These are phyloP conservation scores for Crocallis elinguaria DNA, from an alignment of 2,888 invertebrate species.

Conservation along the genomic window DNA sequence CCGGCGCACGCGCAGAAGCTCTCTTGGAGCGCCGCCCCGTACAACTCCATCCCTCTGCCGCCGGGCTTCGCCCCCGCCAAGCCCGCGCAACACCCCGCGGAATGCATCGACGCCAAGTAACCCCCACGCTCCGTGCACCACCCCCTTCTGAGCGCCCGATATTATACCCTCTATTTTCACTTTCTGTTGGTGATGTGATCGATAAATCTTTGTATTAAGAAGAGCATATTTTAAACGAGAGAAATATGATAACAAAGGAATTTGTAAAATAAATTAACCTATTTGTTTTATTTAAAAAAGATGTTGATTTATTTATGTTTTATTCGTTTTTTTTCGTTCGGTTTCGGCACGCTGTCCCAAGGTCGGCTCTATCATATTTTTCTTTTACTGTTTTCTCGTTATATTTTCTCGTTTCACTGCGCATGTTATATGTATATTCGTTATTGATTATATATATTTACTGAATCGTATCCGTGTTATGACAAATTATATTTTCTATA, in stretches of 20 bases:
- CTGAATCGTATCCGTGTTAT: slow-evolving; percentile 74
- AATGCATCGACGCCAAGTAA: slow-evolving; percentile 84
- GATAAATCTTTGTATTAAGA: slow-evolving; percentile 83
- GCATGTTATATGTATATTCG: slow-evolving; percentile 67
- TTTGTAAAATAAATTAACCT: slow-evolving; percentile 84
- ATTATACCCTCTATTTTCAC: slow-evolving; percentile 22
- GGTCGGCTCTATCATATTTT: slow-evolving; percentile 66
- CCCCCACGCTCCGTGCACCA: slow-evolving; percentile 10
- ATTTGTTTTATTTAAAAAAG: slow-evolving; percentile 81
- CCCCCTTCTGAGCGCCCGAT: background rate
- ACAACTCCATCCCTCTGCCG: slow-evolving; percentile 68
- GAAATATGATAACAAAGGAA: slow-evolving; percentile 85
- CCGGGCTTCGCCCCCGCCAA: slow-evolving; percentile 79
- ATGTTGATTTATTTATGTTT: slow-evolving; percentile 59
- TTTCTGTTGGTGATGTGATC: slow-evolving; percentile 78
- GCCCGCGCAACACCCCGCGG: slow-evolving; percentile 68
- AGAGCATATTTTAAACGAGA: slow-evolving; percentile 83
- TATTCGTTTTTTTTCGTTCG: slow-evolving; percentile 36
- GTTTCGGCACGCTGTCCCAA: slow-evolving; percentile 51
- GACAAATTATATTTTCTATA: slow-evolving; percentile 79
- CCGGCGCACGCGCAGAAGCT: slow-evolving; percentile 40
- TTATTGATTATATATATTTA: slow-evolving; percentile 68
- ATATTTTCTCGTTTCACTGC: slow-evolving; percentile 52
- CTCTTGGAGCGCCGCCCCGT: slow-evolving; percentile 48
- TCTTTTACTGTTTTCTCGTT: slow-evolving; percentile 48